Evolutionary conservation across 2,888 invertebrate genomes (phyloP), one percentile per base, ranked within the genome.

Genomic region (Drosophila mercatorum): DNA sequence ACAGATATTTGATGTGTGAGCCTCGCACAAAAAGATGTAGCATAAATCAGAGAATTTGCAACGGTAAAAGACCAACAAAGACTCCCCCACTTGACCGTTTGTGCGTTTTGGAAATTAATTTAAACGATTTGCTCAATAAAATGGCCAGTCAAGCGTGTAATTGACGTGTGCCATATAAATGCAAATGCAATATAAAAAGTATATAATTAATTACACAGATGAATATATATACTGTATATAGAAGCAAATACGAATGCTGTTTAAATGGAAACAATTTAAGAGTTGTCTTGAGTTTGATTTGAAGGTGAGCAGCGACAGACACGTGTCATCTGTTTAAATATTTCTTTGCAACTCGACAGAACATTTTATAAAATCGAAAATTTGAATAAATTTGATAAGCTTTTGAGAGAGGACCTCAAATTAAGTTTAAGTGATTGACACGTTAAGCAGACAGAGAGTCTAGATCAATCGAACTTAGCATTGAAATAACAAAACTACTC

Each of bases 61-160:
- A 52, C 57, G n/a, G 12, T 3, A 51, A 51, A 51, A 7, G 53
- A 5, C 53, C 52, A 22, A 64, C 58, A 65, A 66, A 44, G 31
- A 28, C n/a, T 36, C 47, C 36, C 34, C 47, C n/a, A 26, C 49
- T 58, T 46, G 40, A 28, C 44, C 6, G 34, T 51, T 34, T 55
- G 41, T 36, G 14, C 52, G 66, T 60, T 78, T 81, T 63, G 31
- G 52, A 75, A 84, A 80, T 80, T 75, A 78, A 80, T 84, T 80
- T 72, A 49, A 81, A 73, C 80, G 62, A 73, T 81, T 83, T 73
- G 71, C 63, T 70, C 58, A 71, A 75, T 81, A 66, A 66, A 75
- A 70, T 44, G 61, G 5, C 36, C 46, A 75, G 56, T 75, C 41
- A 69, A 71, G 52, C 68, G 58, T 55, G 57, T 72, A 80, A 83